phyloP scores from a whole-genome alignment of 2,888 invertebrate species.

The Drosophila villosipedis region DNA sequence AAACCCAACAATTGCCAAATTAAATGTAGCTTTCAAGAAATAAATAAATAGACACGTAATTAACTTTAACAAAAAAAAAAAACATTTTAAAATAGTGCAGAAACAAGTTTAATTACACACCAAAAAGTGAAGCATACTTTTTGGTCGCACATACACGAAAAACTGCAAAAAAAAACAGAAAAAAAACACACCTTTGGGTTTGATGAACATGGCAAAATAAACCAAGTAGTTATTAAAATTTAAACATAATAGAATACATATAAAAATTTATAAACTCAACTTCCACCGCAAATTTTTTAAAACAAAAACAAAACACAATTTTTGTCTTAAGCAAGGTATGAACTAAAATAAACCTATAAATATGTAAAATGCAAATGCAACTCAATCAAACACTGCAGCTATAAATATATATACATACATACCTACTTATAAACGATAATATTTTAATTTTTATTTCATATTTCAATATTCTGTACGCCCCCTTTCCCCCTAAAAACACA shows the following conservation, averaged over 20 bases:
- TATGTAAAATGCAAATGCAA: conserved; percentile 72
- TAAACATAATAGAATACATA: conserved; percentile 69
- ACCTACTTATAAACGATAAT: conserved; percentile 46
- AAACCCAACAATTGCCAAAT: conserved; percentile 86
- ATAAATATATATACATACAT: conserved; percentile 52
- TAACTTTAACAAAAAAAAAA: conserved; percentile 57
- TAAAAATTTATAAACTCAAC: conserved; percentile 77
- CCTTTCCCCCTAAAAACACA: conserved; percentile 1
- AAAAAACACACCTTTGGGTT: conserved; percentile 66
- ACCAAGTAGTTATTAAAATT: conserved; percentile 72
- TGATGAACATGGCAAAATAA: conserved; percentile 64
- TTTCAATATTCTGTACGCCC: conserved; percentile 38
- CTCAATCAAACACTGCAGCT: conserved; percentile 77
- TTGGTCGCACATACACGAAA: conserved; percentile 54
- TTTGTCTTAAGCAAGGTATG: conserved; percentile 78
- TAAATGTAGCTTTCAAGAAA: conserved; percentile 84
- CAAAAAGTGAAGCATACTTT: conserved; percentile 67
- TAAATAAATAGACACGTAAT: conserved; percentile 71
- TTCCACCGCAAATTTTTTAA: conserved; percentile 80
- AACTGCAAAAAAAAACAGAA: conserved; percentile 1
- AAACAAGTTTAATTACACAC: conserved; percentile 43
- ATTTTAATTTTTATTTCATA: conserved; percentile 57
- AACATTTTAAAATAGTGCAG: conserved; percentile 62
- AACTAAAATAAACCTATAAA: conserved; percentile 57
- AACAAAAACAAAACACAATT: conserved; percentile 68